Evolutionary conservation across 2,113 vertebrate genomes (phyloP).

Genomic region (Noturus placidus): DNA sequence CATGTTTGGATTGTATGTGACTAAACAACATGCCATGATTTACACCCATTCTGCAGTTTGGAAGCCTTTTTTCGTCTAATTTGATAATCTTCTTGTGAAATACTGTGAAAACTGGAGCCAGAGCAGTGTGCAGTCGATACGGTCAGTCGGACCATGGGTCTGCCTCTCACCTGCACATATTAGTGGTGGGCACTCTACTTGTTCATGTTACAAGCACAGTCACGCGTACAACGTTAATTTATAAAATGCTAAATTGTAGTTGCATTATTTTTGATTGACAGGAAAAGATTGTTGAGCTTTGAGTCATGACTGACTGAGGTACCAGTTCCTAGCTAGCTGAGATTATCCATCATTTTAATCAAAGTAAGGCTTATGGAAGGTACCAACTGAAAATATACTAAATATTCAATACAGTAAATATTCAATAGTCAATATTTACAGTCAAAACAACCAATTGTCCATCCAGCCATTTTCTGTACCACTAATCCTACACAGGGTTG

Average conservation of each 20-base stretch:
- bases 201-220: background rate
- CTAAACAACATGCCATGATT: background rate
- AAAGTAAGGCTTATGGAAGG: too few species aligned
- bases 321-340: background rate
- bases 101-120: too few species aligned
- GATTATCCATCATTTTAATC: background rate
- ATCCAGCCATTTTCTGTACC: too few species aligned
- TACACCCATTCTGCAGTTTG: background rate
- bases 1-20: background rate
- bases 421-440: background rate
- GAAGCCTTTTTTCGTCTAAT: background rate
- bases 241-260: background rate
- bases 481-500: too few species aligned
- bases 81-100: background rate
- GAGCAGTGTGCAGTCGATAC: background rate
- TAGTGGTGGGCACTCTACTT: background rate
- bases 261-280: background rate
- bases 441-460: background rate
- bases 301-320: background rate
- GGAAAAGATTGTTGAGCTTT: background rate
- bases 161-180: background rate
- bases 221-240: background rate
- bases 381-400: too few species aligned
- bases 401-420: too few species aligned
- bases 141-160: background rate